Base-by-base conservation (phyloP, 1,140 invertebrate genomes). In the Atopsyche davidsoni region DNA sequence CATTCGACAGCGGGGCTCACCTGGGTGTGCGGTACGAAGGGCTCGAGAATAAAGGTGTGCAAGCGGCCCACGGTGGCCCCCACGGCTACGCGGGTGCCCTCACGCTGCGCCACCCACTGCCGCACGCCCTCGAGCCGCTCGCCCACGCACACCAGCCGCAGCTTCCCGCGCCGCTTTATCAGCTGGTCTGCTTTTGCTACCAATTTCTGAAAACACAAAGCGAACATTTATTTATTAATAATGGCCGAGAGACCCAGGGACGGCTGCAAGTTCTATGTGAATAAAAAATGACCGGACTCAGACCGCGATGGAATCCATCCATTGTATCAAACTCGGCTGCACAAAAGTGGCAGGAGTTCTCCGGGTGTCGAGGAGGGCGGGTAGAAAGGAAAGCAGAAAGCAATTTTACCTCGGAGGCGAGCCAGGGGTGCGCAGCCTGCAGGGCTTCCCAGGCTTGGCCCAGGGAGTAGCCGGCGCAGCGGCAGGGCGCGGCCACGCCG, bases 161-260 rank as follows among this genome's bases (percentile, higher is more conserved):
- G 80, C 68, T 99, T 99, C 36, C 96, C 96, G 44, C 96, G 81
- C 18, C 96, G 77, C 71, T 99, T 99, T 61, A 99, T 99, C 65
- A 99, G 75, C 73, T 99, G 96, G 76, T 99, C 96, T 0, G 96
- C 96, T 68, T 99, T 99, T 2, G 96, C 95, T 4, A 99, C 96
- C 41, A 98, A 72, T 70, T 82, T 81, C 86, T 91, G 70, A 45
- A 73, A 74, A 58, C 47, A 58, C n/a, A n/a, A n/a, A n/a, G n/a
- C n/a, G n/a, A n/a, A n/a, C n/a, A n/a, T n/a, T n/a, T n/a, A n/a
- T n/a, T 23, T 36, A 25, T 38, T 34, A 2, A 47, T 21, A 43
- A 22, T 14, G 13, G 21, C 16, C 11, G 38, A 22, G 36, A 18
- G 16, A 23, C 46, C 3, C n/a, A n/a, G n/a, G n/a, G n/a, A n/a